Conservation (phyloP, 2,888 invertebrate species). For the Drosophila testacea region DNA sequence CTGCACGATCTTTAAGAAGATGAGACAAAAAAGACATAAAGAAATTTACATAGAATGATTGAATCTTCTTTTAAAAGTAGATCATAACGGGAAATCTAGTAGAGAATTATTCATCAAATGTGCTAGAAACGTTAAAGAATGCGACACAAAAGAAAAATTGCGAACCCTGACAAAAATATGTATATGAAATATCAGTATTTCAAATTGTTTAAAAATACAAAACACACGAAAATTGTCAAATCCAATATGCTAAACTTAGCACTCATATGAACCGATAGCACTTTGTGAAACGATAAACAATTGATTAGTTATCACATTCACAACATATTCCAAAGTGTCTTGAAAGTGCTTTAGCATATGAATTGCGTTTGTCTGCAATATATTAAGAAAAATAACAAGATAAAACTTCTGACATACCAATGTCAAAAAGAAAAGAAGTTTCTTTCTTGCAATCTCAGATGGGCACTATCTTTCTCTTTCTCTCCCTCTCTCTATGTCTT, state of each 20-base stretch:
- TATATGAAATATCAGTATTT: not conserved
- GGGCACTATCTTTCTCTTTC: not conserved
- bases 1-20: not conserved
- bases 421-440: not conserved
- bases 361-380: conserved; percentile 3
- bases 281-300: not conserved
- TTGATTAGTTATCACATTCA: not conserved
- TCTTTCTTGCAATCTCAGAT: conserved; percentile 2
- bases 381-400: not conserved
- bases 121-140: not conserved
- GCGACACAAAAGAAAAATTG: not conserved
- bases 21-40: not conserved
- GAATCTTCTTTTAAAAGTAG: not conserved
- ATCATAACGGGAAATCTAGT: not conserved
- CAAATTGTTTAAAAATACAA: conserved; percentile 7
- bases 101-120: not conserved
- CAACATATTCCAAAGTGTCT: not conserved
- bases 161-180: not conserved
- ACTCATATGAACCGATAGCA: not conserved
- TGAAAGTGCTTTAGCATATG: conserved; percentile 42
- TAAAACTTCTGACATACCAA: conserved; percentile 3
- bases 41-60: not conserved
- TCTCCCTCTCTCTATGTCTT: not conserved
- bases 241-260: not conserved
- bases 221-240: not conserved